These are phyloP conservation scores for Timandra comae DNA, from an alignment of 2,888 invertebrate species.

Conservation along the genomic window DNA sequence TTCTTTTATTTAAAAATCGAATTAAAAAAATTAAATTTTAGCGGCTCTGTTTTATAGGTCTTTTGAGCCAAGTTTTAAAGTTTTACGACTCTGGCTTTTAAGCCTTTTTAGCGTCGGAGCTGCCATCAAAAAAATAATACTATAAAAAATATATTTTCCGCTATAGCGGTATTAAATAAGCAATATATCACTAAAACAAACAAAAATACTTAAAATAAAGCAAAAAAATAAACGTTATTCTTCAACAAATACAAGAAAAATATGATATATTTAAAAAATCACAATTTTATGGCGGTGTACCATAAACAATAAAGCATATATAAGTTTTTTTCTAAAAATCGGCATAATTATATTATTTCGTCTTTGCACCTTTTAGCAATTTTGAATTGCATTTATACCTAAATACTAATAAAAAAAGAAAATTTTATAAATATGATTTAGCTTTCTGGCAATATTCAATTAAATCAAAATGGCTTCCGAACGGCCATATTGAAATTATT, in stretches of 20 bases:
- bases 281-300: slow-evolving; percentile 31
- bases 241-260: slow-evolving; percentile 51
- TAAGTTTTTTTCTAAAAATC: slow-evolving; percentile 4
- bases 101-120: no score
- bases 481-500: no score
- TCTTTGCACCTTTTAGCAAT: slow-evolving; percentile 20
- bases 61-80: no score
- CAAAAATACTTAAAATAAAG: slow-evolving; percentile 58
- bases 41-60: no score
- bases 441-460: no score
- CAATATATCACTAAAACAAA: slow-evolving; percentile 20
- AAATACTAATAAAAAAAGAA: slow-evolving; percentile 10
- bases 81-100: no score
- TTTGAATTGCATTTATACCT: slow-evolving; percentile 11
- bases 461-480: no score
- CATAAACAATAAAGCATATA: slow-evolving; percentile 3
- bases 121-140: slow-evolving; percentile 20
- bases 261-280: slow-evolving; percentile 51
- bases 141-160: slow-evolving; percentile 13
- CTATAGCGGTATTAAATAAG: no score
- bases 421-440: no score
- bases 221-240: slow-evolving; percentile 45
- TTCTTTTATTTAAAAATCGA: no score
- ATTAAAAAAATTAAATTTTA: no score
- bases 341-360: slow-evolving; percentile 9